Evolutionary conservation across 2,797 vertebrate species (phyloP).

Genomic region (Cynodonichthys magdalenae): DNA sequence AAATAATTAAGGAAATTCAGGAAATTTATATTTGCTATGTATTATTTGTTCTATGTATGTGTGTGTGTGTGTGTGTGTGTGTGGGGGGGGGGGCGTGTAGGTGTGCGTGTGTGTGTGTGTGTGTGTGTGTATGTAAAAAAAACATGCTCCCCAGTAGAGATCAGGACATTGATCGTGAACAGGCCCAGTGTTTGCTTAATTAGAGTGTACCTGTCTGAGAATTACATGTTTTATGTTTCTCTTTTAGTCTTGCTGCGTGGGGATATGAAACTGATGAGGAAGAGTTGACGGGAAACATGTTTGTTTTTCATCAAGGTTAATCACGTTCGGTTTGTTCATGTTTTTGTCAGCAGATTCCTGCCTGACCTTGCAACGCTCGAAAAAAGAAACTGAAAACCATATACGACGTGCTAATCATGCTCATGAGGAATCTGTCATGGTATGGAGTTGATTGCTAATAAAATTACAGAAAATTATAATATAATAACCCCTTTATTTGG

Average conservation of each 20-base stretch:
- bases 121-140: neutral
- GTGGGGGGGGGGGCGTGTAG: too few species aligned
- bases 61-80: neutral
- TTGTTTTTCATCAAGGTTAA: conserved; percentile 67
- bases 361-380: conserved; percentile 56
- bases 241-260: conserved; percentile 44
- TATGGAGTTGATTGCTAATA: conserved; percentile 8
- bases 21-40: conserved; percentile 82
- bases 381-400: conserved; percentile 23
- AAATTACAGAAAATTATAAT: neutral
- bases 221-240: conserved; percentile 42
- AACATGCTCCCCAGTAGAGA: conserved; percentile 63
- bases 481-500: too few species aligned
- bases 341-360: conserved; percentile 73
- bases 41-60: conserved; percentile 29
- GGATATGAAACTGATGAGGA: conserved; percentile 44
- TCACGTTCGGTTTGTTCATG: conserved; percentile 66
- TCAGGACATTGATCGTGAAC: conserved; percentile 72
- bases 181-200: conserved; percentile 80
- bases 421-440: conserved; percentile 50
- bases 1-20: conserved; percentile 86
- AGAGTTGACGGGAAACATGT: conserved; percentile 18
- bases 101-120: neutral
- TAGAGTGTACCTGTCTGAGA: conserved; percentile 76
- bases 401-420: conserved; percentile 39